Conservation (phyloP, 2,888 invertebrate genomes). For the Tetropium fuscum region DNA sequence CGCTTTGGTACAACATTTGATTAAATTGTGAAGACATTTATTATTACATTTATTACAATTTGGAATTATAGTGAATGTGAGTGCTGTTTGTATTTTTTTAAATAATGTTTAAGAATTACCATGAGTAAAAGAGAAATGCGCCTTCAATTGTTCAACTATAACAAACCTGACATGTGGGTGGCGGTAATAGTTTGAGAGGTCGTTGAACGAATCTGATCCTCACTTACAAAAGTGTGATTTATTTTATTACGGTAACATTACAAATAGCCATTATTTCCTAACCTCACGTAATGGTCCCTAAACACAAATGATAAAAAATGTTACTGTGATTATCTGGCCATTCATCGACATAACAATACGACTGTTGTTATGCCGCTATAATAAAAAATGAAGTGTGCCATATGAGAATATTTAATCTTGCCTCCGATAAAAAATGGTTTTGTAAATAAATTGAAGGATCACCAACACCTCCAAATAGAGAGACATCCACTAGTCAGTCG, state of each 20-base stretch:
- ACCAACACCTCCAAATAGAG: not conserved
- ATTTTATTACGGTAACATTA: conserved; percentile 15
- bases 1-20: too few relatives aligned
- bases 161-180: conserved; percentile 15
- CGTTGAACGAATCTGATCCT: conserved; percentile 19
- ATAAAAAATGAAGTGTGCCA: conserved; percentile 12
- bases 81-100: too few relatives aligned
- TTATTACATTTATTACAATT: too few relatives aligned
- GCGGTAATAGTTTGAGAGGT: conserved; percentile 19
- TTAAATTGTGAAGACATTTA: too few relatives aligned
- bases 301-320: conserved; percentile 5
- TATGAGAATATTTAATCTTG: conserved; percentile 9
- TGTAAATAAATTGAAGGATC: not conserved
- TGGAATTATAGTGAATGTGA: too few relatives aligned
- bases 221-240: conserved; percentile 14
- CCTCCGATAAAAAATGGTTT: conserved; percentile 4
- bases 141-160: not conserved
- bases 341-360: conserved; percentile 12
- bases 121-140: not conserved
- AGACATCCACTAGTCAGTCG: not conserved
- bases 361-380: conserved; percentile 10
- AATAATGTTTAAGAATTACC: not conserved
- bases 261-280: conserved; percentile 13
- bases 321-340: not conserved
- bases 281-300: conserved; percentile 10